These are phyloP conservation scores for Eulimnadia texana DNA, from an alignment of 1,140 invertebrate species.

Conservation along the genomic window DNA sequence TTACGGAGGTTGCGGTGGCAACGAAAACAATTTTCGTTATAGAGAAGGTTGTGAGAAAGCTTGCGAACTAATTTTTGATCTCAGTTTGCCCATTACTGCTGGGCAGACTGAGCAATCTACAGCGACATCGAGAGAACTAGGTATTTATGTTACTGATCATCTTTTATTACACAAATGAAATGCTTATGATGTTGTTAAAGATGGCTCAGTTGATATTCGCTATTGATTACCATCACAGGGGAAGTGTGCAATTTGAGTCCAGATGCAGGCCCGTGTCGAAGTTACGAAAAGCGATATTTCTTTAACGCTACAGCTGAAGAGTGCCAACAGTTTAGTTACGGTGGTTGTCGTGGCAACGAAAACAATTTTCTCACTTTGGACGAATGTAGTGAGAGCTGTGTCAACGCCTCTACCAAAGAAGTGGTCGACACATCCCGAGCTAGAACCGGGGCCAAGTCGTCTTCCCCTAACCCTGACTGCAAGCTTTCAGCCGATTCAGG, in stretches of 20 bases:
- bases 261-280: conserved; percentile 56
- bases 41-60: no score
- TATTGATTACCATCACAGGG: no score
- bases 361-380: conserved; percentile 57
- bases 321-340: conserved; percentile 61
- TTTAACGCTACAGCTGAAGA: conserved; percentile 53
- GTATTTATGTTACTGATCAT: no score
- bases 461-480: not conserved
- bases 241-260: conserved; percentile 50
- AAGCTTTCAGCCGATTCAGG: conserved; percentile 7
- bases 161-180: no score
- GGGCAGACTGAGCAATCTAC: no score
- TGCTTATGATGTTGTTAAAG: no score
- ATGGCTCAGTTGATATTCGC: no score
- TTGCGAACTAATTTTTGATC: no score
- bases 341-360: conserved; percentile 62
- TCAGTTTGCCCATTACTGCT: no score
- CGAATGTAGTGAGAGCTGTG: conserved; percentile 50
- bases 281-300: conserved; percentile 64
- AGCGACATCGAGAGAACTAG: no score
- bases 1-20: no score
- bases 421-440: not conserved
- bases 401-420: conserved; percentile 37
- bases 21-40: no score
- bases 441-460: not conserved